Percentiles rank a stretch among this genome's conserved stretches.
phyloP scores from a whole-genome alignment of 1,140 invertebrate species.

The Microplitis demolitor region DNA sequence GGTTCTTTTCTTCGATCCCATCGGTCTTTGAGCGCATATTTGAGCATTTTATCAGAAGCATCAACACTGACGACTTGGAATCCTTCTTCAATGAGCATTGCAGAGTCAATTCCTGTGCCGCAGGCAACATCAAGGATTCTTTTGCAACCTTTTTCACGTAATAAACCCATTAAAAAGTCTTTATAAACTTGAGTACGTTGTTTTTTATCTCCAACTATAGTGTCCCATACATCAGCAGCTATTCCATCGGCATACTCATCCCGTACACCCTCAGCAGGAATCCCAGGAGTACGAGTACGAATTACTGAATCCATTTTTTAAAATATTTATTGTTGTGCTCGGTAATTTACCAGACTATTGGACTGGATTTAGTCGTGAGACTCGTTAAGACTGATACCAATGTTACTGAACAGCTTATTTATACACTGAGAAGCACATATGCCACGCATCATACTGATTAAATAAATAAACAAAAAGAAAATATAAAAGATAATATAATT shows the following conservation, averaged over 20 bases:
- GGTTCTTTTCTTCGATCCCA: conserved; percentile 81
- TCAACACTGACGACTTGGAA: conserved; percentile 85
- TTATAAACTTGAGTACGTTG: conserved; percentile 82
- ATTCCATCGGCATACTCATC: conserved; percentile 90
- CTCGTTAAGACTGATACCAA: no score
- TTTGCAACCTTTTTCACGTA: conserved; percentile 72
- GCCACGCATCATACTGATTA: no score
- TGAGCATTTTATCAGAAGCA: conserved; percentile 91
- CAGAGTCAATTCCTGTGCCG: conserved; percentile 86
- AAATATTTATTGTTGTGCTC: not conserved
- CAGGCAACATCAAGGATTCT: conserved; percentile 83
- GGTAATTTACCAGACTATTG: not conserved
- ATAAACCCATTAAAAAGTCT: conserved; percentile 76
- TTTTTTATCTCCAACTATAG: conserved; percentile 85
- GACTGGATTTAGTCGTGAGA: not conserved
- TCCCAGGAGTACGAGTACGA: conserved; percentile 76
- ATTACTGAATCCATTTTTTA: conserved; percentile 68
- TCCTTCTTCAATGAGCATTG: conserved; percentile 85
- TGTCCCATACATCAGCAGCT: conserved; percentile 86
- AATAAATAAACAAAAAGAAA: no score
- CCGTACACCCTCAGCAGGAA: conserved; percentile 78
- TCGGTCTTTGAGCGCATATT: conserved; percentile 82
- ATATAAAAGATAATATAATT: no score
- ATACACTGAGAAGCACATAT: no score
- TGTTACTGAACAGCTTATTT: no score